Evolutionary conservation across 2,888 invertebrate species (phyloP), one percentile per base, ranked within the genome.

Genomic region (Eubasilissa splendida): DNA sequence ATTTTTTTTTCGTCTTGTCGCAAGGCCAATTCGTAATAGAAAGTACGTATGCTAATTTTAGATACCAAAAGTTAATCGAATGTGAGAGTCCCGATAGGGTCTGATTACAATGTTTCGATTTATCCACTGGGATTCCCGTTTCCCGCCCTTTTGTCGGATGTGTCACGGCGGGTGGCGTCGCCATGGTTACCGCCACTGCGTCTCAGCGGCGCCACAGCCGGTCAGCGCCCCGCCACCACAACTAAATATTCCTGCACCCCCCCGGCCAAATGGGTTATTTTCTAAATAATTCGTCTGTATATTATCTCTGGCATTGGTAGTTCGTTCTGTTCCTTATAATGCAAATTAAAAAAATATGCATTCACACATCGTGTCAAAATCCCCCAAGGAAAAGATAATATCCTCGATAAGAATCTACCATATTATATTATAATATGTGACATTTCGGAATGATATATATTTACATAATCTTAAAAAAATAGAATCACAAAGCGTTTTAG

Each of bases 121-220:
- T 66, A 66, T 63, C 33, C 42, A 42, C 7, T 10, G 33, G n/a
- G 33, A n/a, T 5, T 42, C 66, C 42, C 31, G 8, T 11, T 76
- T 58, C 54, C 76, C 76, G 65, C 59, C n/a, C 65, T 52, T 66
- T 76, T 56, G 54, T 9, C 76, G 22, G 75, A 65, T 54, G 65
- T 56, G 75, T 68, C 77, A 66, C 53, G 31, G 56, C 11, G 73
- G 63, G n/a, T 33, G 54, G 66, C 31, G 81, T 81, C 71, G 74
- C 71, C 79, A 79, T 81, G 71, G 71, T 63, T 63, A 81, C 81
- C 68, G 79, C 42, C 78, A 14, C n/a, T 33, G 80, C 80, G 80
- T 77, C 80, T 73, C 73, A 14, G 52, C 65, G 80, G 80, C 80
- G 80, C 80, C 80, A 9, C 66, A 42, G 56, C 11, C 78, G 80